A percentile compares a stretch with the other conserved stretches of the same genome.
Conservation (phyloP, 2,797 vertebrate species). For the Muscicapa striata region DNA sequence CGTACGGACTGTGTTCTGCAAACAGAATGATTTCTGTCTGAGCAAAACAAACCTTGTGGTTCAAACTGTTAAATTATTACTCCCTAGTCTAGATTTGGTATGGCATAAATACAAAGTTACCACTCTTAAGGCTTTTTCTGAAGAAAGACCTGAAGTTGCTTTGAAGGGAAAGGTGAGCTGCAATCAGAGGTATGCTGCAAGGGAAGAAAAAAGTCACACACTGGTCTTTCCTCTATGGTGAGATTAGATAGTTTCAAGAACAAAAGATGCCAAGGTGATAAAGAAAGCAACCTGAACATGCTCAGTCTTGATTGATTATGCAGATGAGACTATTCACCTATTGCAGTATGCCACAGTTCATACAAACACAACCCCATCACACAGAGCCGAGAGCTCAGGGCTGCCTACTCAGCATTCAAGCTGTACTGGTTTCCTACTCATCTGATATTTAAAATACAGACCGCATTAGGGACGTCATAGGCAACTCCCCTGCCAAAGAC, state of each 20-base stretch:
- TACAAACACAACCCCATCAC: background rate
- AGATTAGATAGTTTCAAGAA: background rate
- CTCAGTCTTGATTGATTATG: background rate
- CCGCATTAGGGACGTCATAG: slow-evolving; percentile 91
- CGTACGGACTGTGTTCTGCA: background rate
- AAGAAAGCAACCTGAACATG: background rate
- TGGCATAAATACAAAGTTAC: background rate
- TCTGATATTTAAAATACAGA: slow-evolving; percentile 69
- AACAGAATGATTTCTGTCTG: background rate
- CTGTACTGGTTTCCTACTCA: background rate
- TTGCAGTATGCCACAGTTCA: fast-evolving
- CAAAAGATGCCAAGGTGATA: background rate
- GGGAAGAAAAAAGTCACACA: background rate
- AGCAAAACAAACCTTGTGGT: background rate
- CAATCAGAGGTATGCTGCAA: background rate
- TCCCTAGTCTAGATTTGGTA: background rate
- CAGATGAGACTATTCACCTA: background rate
- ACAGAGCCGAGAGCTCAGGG: background rate
- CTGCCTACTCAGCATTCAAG: background rate
- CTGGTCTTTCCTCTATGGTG: background rate
- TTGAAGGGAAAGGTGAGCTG: background rate
- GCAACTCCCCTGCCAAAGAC: slow-evolving; percentile 97
- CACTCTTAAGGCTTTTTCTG: background rate
- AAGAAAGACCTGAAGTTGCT: background rate
- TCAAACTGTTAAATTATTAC: background rate